Percentiles rank a stretch among this genome's conserved stretches.
These are phyloP conservation scores for Flexamia atlantica DNA, from an alignment of 2,888 invertebrate species.

Conservation along the genomic window DNA sequence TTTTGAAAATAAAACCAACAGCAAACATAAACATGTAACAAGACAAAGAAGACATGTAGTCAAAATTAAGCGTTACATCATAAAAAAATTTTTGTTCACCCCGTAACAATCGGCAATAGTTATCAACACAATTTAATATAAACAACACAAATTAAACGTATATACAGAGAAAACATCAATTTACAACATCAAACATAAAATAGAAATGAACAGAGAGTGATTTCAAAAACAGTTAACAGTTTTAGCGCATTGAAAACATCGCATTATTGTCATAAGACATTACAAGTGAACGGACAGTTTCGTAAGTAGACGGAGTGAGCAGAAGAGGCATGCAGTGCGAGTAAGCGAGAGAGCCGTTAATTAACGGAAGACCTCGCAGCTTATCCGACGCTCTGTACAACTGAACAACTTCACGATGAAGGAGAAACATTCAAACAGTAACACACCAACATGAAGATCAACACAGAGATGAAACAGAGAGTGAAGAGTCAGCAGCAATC, in stretches of 20 bases:
- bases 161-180: slow-evolving; percentile 47
- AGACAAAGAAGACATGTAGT: no score
- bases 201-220: slow-evolving; percentile 11
- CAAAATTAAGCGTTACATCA: no score
- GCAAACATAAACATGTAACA: no score
- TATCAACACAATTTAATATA: background rate
- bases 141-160: slow-evolving; percentile 39
- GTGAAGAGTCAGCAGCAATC: slow-evolving; percentile 51
- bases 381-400: slow-evolving; percentile 21
- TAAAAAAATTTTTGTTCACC: background rate
- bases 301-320: slow-evolving; percentile 36
- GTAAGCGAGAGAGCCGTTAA: slow-evolving; percentile 12
- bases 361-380: background rate
- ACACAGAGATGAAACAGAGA: slow-evolving; percentile 54
- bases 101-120: background rate
- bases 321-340: slow-evolving; percentile 53
- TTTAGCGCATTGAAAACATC: background rate
- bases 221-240: slow-evolving; percentile 15
- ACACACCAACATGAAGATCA: slow-evolving; percentile 50
- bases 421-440: slow-evolving; percentile 4
- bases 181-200: slow-evolving; percentile 54
- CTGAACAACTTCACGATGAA: background rate
- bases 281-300: background rate
- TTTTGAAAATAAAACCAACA: no score
- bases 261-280: background rate